These are phyloP conservation scores for Paramisgurnus dabryanus DNA, from an alignment of 2,113 vertebrate genomes.

Conservation along the genomic window DNA sequence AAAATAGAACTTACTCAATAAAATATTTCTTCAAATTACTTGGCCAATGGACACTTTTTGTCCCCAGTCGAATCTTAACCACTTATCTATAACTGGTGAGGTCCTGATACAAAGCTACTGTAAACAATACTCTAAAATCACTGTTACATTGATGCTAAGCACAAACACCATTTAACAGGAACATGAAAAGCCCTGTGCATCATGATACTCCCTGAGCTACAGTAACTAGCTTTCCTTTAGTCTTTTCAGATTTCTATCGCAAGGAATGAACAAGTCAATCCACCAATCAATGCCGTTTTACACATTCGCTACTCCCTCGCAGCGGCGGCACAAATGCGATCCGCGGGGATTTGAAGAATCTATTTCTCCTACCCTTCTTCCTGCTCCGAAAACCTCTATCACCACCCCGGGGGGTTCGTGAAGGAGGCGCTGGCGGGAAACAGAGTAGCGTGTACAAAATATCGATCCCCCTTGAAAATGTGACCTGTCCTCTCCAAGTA, in stretches of 20 bases:
- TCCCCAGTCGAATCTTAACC: too few species aligned
- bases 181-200: neutral
- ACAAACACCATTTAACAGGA: neutral
- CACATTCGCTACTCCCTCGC: slow-evolving; percentile 2
- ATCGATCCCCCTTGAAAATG: slow-evolving; percentile 33
- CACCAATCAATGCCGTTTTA: slow-evolving; percentile 33
- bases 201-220: neutral
- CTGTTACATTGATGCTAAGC: slow-evolving; percentile 11
- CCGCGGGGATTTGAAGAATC: slow-evolving; percentile 3
- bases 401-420: neutral
- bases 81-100: slow-evolving; percentile 24
- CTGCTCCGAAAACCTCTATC: neutral
- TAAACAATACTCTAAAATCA: slow-evolving; percentile 7
- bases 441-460: slow-evolving; percentile 5
- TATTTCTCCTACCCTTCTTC: slow-evolving; percentile 11
- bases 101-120: neutral
- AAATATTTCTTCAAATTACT: too few species aligned
- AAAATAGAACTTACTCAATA: too few species aligned
- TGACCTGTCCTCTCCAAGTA: slow-evolving; percentile 14
- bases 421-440: neutral
- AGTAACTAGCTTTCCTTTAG: neutral
- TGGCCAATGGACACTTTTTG: too few species aligned
- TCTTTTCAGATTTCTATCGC: neutral
- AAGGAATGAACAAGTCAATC: slow-evolving; percentile 12
- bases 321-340: neutral